Evolutionary conservation across 2,113 vertebrate genomes (phyloP).

Genomic region (Macaca nemestrina): DNA sequence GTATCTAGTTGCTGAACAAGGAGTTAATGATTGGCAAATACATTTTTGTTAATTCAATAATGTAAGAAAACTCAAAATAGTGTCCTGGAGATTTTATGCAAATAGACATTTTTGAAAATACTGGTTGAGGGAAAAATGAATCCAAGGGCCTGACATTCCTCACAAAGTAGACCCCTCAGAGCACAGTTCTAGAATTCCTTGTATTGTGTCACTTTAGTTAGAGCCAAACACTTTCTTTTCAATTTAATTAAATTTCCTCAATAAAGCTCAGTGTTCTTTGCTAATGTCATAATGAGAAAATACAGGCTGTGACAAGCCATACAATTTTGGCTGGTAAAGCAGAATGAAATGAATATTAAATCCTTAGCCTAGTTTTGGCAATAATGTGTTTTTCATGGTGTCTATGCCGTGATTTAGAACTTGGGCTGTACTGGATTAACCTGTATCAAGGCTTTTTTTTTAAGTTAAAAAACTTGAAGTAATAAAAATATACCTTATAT

Average conservation of each 20-base stretch:
- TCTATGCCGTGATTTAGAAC: background rate
- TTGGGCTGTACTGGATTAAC: background rate
- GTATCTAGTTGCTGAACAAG: background rate
- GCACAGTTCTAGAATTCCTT: background rate
- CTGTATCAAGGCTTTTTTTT: background rate
- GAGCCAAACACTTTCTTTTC: background rate
- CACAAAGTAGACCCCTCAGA: background rate
- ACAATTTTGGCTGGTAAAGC: slow-evolving; percentile 36
- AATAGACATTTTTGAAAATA: background rate
- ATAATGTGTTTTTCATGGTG: background rate
- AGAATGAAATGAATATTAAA: slow-evolving; percentile 48
- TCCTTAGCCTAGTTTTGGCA: slow-evolving; percentile 32
- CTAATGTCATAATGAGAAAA: slow-evolving; percentile 60
- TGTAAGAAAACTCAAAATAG: background rate
- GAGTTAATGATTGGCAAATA: background rate
- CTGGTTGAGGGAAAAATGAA: background rate
- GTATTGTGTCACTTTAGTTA: background rate
- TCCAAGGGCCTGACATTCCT: background rate
- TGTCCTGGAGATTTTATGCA: background rate
- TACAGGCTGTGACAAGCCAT: slow-evolving; percentile 22
- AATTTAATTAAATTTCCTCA: slow-evolving; percentile 58
- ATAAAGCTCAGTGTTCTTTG: slow-evolving; percentile 47
- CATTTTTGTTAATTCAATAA: background rate
- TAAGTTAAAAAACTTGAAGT: background rate
- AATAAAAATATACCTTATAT: background rate